Conservation (phyloP, 2,888 invertebrate genomes). For the Tethea ocularis region DNA sequence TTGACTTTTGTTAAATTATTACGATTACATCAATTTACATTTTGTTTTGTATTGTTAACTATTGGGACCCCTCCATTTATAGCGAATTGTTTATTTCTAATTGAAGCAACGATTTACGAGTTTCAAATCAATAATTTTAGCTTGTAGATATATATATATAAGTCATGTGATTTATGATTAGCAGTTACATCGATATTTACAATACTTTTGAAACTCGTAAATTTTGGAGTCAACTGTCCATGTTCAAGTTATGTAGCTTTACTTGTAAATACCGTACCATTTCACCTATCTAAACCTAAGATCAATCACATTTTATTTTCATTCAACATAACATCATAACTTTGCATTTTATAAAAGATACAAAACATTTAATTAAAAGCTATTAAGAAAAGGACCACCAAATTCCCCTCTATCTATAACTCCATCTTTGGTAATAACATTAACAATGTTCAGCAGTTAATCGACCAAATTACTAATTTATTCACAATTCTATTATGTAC, state of each 20-base stretch:
- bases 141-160: constrained; percentile 13
- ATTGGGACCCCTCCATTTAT: background rate
- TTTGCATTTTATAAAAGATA: constrained; percentile 79
- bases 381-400: constrained; percentile 68
- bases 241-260: constrained; percentile 22
- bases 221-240: constrained; percentile 16
- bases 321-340: constrained; percentile 71
- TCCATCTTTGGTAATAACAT: constrained; percentile 81
- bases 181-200: constrained; percentile 39
- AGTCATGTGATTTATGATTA: constrained; percentile 20
- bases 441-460: constrained; percentile 71
- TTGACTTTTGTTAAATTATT: constrained; percentile 5
- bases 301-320: constrained; percentile 75
- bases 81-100: background rate
- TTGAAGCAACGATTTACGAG: constrained; percentile 22
- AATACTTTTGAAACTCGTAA: constrained; percentile 39
- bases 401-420: constrained; percentile 62
- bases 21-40: constrained; percentile 6
- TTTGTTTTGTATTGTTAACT: constrained; percentile 5
- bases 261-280: constrained; percentile 41
- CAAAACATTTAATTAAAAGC: constrained; percentile 77
- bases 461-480: constrained; percentile 59
- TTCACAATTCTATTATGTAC: constrained; percentile 53
- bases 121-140: constrained; percentile 19
- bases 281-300: constrained; percentile 71